A percentile compares a stretch with the other conserved stretches of the same genome.
Conservation (phyloP, 2,888 invertebrate species). For the Eulithis testata region DNA sequence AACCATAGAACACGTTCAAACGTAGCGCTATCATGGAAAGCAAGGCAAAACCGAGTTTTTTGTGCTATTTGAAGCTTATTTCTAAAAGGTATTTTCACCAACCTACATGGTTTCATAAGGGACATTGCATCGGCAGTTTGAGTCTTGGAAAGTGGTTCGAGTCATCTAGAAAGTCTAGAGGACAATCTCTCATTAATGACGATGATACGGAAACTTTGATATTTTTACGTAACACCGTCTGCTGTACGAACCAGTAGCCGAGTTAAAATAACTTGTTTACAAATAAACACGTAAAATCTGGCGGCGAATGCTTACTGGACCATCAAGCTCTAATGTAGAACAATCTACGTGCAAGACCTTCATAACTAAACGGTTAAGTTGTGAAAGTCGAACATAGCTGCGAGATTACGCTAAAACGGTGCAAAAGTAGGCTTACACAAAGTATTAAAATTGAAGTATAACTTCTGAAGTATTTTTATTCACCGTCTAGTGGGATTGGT, state of each 20-base stretch:
- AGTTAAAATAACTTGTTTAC: conserved; percentile 33
- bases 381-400: conserved; percentile 60
- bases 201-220: conserved; percentile 50
- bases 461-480: conserved; percentile 12
- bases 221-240: conserved; percentile 39
- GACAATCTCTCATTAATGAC: conserved; percentile 55
- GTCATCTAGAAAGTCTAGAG: conserved; percentile 59
- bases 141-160: conserved; percentile 59
- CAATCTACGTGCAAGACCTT: conserved; percentile 55
- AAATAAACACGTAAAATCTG: conserved; percentile 35
- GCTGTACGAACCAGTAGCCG: conserved; percentile 23
- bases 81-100: conserved; percentile 7
- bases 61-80: not conserved
- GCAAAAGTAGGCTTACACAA: conserved; percentile 53
- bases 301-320: conserved; percentile 45
- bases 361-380: conserved; percentile 54
- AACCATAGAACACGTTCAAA: not conserved
- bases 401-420: conserved; percentile 54
- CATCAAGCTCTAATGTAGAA: conserved; percentile 43
- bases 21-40: not conserved
- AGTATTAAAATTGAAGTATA: conserved; percentile 32
- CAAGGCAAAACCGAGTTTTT: not conserved
- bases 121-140: conserved; percentile 43
- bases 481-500: not conserved
- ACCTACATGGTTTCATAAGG: conserved; percentile 45